Percentiles rank a stretch among this genome's conserved stretches.
These are phyloP conservation scores for Psix sp. DNA, from an alignment of 1,140 invertebrate genomes.

Conservation along the genomic window DNA sequence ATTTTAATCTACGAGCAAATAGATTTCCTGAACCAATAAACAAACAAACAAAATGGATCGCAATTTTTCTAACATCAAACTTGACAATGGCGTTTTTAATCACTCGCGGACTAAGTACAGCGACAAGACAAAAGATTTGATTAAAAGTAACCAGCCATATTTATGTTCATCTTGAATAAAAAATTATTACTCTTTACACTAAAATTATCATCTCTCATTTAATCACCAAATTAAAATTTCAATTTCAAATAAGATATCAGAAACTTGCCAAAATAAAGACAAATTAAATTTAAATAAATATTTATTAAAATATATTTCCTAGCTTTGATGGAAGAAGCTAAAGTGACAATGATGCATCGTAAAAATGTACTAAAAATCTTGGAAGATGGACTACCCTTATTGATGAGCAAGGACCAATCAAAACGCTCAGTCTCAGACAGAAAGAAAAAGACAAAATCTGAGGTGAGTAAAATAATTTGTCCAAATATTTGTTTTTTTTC, in stretches of 20 bases:
- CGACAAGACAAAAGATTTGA: constrained; percentile 71
- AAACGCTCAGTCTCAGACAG: constrained; percentile 1
- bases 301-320: too few species aligned
- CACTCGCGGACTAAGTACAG: constrained; percentile 72
- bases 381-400: constrained; percentile 71
- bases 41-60: constrained; percentile 61
- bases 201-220: too few species aligned
- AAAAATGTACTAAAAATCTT: constrained; percentile 69
- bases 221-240: neutral
- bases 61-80: constrained; percentile 65
- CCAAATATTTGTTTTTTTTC: too few species aligned
- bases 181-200: too few species aligned
- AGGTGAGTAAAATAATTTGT: constrained; percentile 1
- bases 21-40: neutral
- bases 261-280: constrained; percentile 3
- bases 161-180: too few species aligned
- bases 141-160: constrained; percentile 70
- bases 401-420: constrained; percentile 19
- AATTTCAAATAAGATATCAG: constrained; percentile 7
- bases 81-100: constrained; percentile 70
- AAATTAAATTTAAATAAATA: too few species aligned
- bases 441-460: constrained; percentile 22
- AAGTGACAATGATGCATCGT: constrained; percentile 73
- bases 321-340: constrained; percentile 77
- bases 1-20: neutral